Base-by-base conservation (phyloP, 1,140 invertebrate genomes). In the Ostrea denselamellosa region DNA sequence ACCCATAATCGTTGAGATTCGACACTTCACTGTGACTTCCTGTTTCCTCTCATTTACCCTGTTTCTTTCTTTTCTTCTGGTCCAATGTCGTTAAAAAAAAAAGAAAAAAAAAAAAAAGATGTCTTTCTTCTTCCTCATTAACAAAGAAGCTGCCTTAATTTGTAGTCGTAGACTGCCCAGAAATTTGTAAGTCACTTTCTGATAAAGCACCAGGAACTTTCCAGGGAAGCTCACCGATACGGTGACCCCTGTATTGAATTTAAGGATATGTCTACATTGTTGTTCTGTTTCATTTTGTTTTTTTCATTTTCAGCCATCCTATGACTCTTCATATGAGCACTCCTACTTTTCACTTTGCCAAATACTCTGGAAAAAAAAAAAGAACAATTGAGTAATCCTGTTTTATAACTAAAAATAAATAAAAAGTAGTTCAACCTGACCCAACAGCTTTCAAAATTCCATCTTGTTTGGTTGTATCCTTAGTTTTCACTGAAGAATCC, bases 311-410 rank as follows among this genome's bases (percentile, higher is more conserved):
- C 93, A 9, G 90, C 87, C 58, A 91, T 90, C 83, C 94, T 88
- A 87, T 99, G 98, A 89, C 98, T 98, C 96, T 99, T 99, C 98
- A 99, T 99, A 95, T 99, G 98, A 86, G 98, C 98, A 96, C 98
- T 99, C 95, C 98, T 97, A 96, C 98, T 99, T 96, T 99, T 99
- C 92, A 99, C 98, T 97, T 99, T 99, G 95, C 97, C 97, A 96
- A 99, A 99, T 95, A 98, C 97, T 96, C 98, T 99, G 96, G 91
- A 96, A 97, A 94, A 94, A 77, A 28, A 62, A 2, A 28, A 9
- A 22, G 28, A 81, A 44, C 34, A 44, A 44, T 5, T 44, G 34
- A 44, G 34, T 44, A 44, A 44, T 44, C 34, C 34, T 44, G 34
- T 44, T 44, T 44, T 44, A 44, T 44, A 44, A 2, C 34, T 44